A percentile compares a stretch with the other conserved stretches of the same genome.
phyloP scores from a whole-genome alignment of 2,888 invertebrate species.

The Horisme vitalbata region DNA sequence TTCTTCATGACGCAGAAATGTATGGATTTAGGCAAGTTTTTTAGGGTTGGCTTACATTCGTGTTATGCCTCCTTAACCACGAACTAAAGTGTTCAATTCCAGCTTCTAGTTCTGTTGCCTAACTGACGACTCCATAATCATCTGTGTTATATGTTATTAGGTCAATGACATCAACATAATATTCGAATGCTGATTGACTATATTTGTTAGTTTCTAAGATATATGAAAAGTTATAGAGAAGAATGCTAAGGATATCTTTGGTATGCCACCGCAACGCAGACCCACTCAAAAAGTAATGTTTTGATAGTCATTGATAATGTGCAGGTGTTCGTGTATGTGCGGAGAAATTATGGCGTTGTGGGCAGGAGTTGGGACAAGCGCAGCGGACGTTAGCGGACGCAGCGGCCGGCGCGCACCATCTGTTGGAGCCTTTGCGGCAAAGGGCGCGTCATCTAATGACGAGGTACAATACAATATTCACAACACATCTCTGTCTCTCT shows the following conservation, averaged over 20 bases:
- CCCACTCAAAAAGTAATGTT: no score
- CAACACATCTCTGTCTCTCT: no score
- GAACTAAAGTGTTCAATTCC: no score
- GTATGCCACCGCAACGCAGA: no score
- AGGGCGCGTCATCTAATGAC: constrained; percentile 85
- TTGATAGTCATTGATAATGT: constrained; percentile 1
- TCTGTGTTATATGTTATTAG: no score
- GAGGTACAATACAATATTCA: constrained; percentile 77
- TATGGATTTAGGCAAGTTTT: constrained; percentile 88
- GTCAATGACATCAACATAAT: no score
- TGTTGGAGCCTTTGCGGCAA: constrained; percentile 84
- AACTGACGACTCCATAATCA: no score
- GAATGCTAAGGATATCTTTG: no score
- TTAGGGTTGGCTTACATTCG: background rate
- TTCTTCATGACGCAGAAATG: constrained; percentile 95
- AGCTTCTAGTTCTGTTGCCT: no score
- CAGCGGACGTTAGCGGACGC: constrained; percentile 89
- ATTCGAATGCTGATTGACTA: no score
- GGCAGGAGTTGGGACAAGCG: constrained; percentile 87
- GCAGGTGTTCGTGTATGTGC: constrained; percentile 86
- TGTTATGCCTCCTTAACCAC: background rate
- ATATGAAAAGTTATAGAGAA: no score
- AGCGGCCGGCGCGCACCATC: constrained; percentile 69
- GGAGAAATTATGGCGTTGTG: constrained; percentile 85
- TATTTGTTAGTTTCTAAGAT: no score